Evolutionary conservation across 2,113 vertebrate species (phyloP).

Genomic region (Psittacula cyanocephala): DNA sequence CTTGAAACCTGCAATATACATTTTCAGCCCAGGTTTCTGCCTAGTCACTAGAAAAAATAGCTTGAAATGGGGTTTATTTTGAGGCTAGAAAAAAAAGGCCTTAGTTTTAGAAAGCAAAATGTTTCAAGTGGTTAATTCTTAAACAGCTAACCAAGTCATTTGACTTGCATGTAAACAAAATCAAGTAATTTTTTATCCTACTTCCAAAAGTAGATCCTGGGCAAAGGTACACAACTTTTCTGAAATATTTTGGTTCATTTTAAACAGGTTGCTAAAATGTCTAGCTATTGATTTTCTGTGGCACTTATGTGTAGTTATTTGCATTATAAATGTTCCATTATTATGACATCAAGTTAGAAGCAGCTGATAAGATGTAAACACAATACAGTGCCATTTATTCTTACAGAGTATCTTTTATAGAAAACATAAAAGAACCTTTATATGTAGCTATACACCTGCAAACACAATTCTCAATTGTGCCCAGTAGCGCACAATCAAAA

Average conservation of each 20-base stretch:
- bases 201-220: background rate
- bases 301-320: background rate
- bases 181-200: background rate
- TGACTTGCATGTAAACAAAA: background rate
- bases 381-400: background rate
- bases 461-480: rapidly evolving
- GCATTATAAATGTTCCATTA: background rate
- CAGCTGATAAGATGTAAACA: background rate
- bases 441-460: background rate
- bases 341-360: background rate
- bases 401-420: background rate
- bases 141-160: background rate
- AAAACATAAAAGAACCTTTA: background rate
- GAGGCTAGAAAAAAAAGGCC: background rate
- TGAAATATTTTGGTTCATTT: background rate
- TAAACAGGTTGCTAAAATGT: background rate
- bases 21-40: background rate
- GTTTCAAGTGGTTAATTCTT: background rate
- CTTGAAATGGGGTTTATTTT: background rate
- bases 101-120: background rate
- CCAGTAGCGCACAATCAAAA: rapidly evolving
- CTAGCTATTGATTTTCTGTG: background rate
- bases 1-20: background rate
- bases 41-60: background rate
- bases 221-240: background rate